Evolutionary conservation across 2,113 vertebrate genomes (phyloP), one percentile per base, ranked within the genome.

Genomic region (Merops nubicus): DNA sequence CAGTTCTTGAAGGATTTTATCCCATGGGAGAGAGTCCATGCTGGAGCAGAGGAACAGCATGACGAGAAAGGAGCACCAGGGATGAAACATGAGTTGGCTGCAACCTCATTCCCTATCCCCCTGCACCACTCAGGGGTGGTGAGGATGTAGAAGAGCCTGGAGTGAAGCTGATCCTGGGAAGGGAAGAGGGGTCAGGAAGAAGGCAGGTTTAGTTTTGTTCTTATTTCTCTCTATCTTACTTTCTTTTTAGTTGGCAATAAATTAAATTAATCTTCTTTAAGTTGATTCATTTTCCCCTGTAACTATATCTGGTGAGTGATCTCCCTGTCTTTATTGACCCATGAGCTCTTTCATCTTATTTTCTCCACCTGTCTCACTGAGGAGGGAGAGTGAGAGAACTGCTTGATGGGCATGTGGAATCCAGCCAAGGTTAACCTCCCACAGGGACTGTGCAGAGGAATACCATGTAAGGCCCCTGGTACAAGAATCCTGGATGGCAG

Each of bases 281-380:
- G 4, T 15, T 2, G 3, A 43, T 48, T 57, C 0, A 9, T 6
- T 65, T 64, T 89, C 68, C 54, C 6, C 14, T 1, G 0, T 86
- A 5, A 34, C 23, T 50, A 1, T 54, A 54, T 68, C 6, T 63
- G 57, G 19, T n/a, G 68, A 87, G 38, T 48, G 38, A 48, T 67
- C 9, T 79, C 45, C 8, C 15, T 43, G 42, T 34, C 70, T 91
- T 70, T 78, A 33, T 62, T 83, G 45, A 82, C 23, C 26, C 1
- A 0, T 70, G 16, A 80, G 4, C 6, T 59, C 10, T 60, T 93
- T 64, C 14, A 28, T 16, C 11, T 73, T 88, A 42, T 78, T 92
- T 65, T 77, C 40, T 87, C 48, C 87, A 11, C 11, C 25, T 64
- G 38, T 51, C 59, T 59, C 69, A 23, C 26, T 47, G 40, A 88